Conservation (phyloP, 2,113 vertebrate species). For the Anas platyrhynchos region DNA sequence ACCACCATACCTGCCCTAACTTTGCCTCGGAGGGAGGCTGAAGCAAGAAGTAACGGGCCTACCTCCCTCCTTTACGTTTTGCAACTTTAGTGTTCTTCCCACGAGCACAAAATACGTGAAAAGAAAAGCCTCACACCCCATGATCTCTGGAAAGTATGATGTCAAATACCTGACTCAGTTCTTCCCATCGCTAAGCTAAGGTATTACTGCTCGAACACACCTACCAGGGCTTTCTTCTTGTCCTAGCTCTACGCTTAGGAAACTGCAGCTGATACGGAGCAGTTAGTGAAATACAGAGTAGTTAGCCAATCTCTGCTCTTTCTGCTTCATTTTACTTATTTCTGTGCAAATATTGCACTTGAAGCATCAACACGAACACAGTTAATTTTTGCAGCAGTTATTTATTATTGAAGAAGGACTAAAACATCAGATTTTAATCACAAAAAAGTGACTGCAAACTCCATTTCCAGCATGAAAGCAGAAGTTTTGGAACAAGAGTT, state of each 20-base stretch:
- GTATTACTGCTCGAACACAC: constrained; percentile 7
- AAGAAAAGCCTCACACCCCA: background rate
- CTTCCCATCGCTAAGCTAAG: background rate
- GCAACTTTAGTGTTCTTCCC: background rate
- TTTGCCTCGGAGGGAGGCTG: background rate
- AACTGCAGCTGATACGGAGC: background rate
- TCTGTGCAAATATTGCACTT: background rate
- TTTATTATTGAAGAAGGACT: background rate
- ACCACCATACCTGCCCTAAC: background rate
- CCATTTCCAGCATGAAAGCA: background rate
- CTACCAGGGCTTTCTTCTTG: background rate
- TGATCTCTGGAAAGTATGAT: background rate
- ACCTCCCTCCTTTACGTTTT: background rate
- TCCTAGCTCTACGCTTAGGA: background rate
- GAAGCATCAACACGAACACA: background rate
- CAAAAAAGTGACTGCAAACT: background rate
- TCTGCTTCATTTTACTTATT: background rate
- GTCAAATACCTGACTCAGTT: constrained; percentile 10
- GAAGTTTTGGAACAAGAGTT: background rate
- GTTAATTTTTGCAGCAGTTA: background rate
- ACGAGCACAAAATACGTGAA: background rate
- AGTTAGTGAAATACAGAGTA: background rate
- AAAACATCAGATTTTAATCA: background rate
- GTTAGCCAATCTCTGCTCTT: background rate
- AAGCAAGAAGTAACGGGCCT: background rate